These are phyloP conservation scores for Amaurobius ferox DNA, from an alignment of 2,888 invertebrate genomes.

Conservation along the genomic window DNA sequence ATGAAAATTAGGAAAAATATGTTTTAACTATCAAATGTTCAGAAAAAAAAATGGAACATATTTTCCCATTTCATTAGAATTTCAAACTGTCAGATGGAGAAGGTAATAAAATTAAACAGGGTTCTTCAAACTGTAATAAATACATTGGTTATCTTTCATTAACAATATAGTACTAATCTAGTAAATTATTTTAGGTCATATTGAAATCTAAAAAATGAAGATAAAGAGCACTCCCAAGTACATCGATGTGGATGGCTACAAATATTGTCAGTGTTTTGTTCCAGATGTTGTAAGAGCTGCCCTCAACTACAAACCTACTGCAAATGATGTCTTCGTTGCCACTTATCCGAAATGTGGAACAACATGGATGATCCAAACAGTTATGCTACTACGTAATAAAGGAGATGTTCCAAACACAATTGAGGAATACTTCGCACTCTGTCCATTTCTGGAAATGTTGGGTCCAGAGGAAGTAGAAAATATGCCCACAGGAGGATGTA, in stretches of 20 bases:
- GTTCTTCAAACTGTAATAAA: no score
- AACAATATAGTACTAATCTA: no score
- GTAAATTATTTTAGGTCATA: no score
- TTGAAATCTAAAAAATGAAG: constrained; percentile 4
- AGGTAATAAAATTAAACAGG: no score
- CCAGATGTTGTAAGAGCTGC: constrained; percentile 52
- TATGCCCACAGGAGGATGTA: constrained; percentile 66
- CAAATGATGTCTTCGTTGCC: constrained; percentile 54
- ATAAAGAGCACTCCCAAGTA: constrained; percentile 52
- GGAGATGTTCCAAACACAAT: constrained; percentile 53
- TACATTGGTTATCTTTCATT: no score
- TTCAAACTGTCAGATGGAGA: no score
- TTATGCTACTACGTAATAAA: constrained; percentile 48
- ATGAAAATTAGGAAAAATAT: no score
- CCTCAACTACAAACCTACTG: constrained; percentile 39
- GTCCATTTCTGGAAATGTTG: constrained; percentile 68
- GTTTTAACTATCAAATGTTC: no score
- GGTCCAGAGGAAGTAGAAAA: constrained; percentile 58
- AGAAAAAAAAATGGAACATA: no score
- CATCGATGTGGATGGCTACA: constrained; percentile 54
- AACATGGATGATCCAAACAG: constrained; percentile 69
- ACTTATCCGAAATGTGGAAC: constrained; percentile 72
- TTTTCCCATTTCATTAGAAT: no score
- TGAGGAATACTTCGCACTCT: constrained; percentile 55
- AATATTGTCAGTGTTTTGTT: constrained; percentile 37